phyloP scores from a whole-genome alignment of 2,113 vertebrate genomes.

The Crotalus horridus region DNA sequence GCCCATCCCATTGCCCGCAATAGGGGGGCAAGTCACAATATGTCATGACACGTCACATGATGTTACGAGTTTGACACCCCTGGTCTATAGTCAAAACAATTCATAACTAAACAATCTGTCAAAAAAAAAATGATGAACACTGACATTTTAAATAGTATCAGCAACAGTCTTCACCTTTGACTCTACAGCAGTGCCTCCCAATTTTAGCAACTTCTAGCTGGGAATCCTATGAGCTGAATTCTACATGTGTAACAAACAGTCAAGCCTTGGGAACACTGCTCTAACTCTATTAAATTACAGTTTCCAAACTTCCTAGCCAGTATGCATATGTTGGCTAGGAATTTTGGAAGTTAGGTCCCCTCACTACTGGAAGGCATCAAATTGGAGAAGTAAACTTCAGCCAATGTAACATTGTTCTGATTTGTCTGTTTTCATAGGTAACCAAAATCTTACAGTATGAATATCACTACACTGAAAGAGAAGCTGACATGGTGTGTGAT shows the following conservation, averaged over 20 bases:
- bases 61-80: too few species aligned
- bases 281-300: background rate
- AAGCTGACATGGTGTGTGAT: constrained; percentile 73
- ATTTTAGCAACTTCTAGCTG: background rate
- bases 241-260: background rate
- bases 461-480: constrained; percentile 63
- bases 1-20: too few species aligned
- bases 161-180: background rate
- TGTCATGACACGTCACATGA: too few species aligned
- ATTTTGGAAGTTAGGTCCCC: background rate
- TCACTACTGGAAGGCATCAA: background rate
- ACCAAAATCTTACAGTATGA: constrained; percentile 73
- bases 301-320: background rate
- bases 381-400: background rate
- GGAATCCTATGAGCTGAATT: background rate
- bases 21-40: too few species aligned
- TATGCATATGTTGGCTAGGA: background rate
- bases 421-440: constrained; percentile 67
- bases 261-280: background rate
- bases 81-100: background rate
- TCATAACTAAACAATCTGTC: background rate
- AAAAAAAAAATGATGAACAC: background rate
- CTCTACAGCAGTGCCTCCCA: background rate
- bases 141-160: background rate
- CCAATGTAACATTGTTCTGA: background rate